Base-by-base conservation (phyloP, 1,140 invertebrate genomes). In the Heliothis subflexa region DNA sequence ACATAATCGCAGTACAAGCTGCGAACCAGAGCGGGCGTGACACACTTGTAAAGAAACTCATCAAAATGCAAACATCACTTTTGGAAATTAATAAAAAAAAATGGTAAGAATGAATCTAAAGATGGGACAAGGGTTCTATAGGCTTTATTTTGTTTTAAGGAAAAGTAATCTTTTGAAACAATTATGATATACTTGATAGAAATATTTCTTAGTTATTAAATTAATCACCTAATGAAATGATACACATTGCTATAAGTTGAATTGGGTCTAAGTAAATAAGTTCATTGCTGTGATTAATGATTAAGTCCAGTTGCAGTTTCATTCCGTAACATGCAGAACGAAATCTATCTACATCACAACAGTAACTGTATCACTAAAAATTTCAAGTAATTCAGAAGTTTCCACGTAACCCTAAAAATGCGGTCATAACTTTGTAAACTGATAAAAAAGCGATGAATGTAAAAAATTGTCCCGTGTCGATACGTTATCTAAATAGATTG, bases 1-100 rank as follows among this genome's bases (percentile, higher is more conserved):
- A 78, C 91, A 93, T 93, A 93, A 93, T 92, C 84, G 85, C 83
- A 78, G 83, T 81, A 91, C 91, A 91, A 92, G 84, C 91, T 85
- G 91, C 80, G 89, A 92, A 92, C 90, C 83, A 88, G 83, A 78
- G 33, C 82, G 83, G 83, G 84, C 84, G 85, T 76, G 85, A 72
- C 84, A 55, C 33, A 50, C 77, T 72, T 57, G 55, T 62, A 80
- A 85, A 86, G 79, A 81, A 86, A 84, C 87, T 88, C 82, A 91
- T 90, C 84, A 88, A 87, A 86, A 91, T 91, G 86, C 89, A 88
- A 88, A 89, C 86, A 64, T 66, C 14, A 77, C 28, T 77, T 64
- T 77, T 55, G 74, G 62, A 57, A 66, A 76, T 76, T 76, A 49
- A 54, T 76, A 5, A 52, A 66, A 64, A n/a, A 54, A 16, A 4